Percentiles rank a stretch among this genome's conserved stretches.
phyloP scores from a whole-genome alignment of 2,888 invertebrate genomes.

The Standfussiana lucernea region DNA sequence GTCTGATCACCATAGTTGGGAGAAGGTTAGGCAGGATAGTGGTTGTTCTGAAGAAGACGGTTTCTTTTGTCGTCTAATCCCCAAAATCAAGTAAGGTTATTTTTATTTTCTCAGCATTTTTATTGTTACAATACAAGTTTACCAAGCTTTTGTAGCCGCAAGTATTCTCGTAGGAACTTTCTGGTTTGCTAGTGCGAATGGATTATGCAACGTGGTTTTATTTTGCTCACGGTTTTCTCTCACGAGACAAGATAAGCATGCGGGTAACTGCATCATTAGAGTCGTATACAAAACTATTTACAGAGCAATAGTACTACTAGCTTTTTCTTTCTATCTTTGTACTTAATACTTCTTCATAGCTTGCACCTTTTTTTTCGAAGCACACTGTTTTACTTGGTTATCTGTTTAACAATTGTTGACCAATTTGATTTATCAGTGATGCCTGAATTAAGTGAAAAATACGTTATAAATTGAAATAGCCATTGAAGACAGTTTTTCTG shows the following conservation, averaged over 20 bases:
- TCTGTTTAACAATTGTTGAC: background rate
- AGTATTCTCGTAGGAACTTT: constrained; percentile 8
- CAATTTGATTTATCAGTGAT: background rate
- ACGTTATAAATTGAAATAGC: background rate
- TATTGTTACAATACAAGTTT: background rate
- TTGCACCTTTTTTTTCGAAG: background rate
- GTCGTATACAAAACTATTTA: constrained; percentile 36
- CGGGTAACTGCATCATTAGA: constrained; percentile 50
- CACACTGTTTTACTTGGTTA: background rate
- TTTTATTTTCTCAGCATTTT: background rate
- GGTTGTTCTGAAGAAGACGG: background rate
- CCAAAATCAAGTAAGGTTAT: background rate
- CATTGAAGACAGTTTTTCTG: background rate
- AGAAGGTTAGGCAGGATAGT: background rate
- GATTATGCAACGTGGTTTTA: constrained; percentile 32
- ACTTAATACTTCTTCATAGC: background rate
- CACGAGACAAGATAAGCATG: constrained; percentile 46
- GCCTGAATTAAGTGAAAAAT: background rate
- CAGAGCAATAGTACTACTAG: constrained; percentile 12
- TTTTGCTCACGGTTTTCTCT: constrained; percentile 33
- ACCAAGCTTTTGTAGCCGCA: background rate
- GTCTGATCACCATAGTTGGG: too few relatives aligned
- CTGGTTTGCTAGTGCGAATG: constrained; percentile 17
- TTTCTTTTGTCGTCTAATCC: background rate
- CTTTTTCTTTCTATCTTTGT: background rate